Percentiles rank a stretch among this genome's conserved stretches.
These are phyloP conservation scores for Halichondria panicea DNA, from an alignment of 37 sponge, comb jelly and placozoan genomes.

Conservation along the genomic window DNA sequence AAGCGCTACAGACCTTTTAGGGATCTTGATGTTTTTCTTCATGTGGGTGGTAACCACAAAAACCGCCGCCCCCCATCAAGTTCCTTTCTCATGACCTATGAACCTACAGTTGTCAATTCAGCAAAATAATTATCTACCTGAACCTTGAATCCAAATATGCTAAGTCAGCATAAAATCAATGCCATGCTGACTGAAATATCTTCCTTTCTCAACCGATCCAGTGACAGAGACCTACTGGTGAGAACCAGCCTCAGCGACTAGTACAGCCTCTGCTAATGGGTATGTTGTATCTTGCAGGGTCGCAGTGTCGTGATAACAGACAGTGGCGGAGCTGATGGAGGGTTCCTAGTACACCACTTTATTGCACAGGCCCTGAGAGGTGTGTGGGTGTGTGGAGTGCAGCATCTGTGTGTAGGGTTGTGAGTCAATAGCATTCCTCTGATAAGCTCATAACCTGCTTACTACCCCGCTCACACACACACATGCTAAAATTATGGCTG, in stretches of 20 bases:
- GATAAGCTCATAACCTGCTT: no score
- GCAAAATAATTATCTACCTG: no score
- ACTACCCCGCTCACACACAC: not conserved
- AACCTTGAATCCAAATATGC: no score
- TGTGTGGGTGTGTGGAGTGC: not conserved
- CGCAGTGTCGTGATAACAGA: conserved; percentile 39
- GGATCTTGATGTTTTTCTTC: no score
- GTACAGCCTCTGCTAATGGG: not conserved
- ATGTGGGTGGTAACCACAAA: no score
- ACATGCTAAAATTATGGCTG: not conserved
- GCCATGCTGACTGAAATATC: conserved; percentile 4
- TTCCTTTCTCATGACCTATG: no score
- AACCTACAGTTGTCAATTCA: no score
- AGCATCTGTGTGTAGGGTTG: not conserved
- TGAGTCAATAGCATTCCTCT: not conserved
- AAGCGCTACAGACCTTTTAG: no score
- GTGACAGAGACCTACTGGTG: not conserved
- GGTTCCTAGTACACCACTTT: conserved; percentile 70
- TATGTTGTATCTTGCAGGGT: conserved; percentile 13
- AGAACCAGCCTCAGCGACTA: not conserved
- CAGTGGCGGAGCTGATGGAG: conserved; percentile 22
- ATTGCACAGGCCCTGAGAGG: conserved; percentile 70
- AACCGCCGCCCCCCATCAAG: no score
- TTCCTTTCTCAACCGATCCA: not conserved
- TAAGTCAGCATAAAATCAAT: no score